Evolutionary conservation across 2,888 invertebrate species (phyloP), one percentile per base, ranked within the genome.

Genomic region (Drosophila peninsularis): DNA sequence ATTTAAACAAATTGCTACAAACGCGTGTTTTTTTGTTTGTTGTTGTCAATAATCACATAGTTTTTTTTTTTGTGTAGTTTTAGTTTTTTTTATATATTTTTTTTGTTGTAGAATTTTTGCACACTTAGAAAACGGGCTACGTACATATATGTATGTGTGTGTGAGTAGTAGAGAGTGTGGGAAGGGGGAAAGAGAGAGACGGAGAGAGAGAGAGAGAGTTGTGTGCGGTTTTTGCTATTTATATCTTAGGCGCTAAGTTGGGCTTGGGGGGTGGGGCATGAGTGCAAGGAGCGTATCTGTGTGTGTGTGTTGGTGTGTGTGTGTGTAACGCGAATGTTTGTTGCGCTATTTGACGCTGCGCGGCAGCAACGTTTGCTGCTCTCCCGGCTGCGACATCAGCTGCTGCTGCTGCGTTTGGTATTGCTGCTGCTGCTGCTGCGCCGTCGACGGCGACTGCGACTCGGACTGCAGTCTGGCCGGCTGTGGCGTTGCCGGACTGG

Each of bases 261-360:
- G 44, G 14, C 32, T 34, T 21, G 32, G 44, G 62, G 14, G 24
- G 60, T n/a, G 17, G 27, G 24, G 24, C 3, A 24, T 39, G 14
- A 52, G 27, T 21, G 37, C 34, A 17, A 32, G 32, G 34, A n/a
- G 53, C 24, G 30, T 27, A 24, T 45, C 24, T 37, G 27, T 30
- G 2, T 27, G 2, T 27, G 11, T 32, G 27, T 39, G n/a, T 49
- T 21, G 32, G 21, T 52, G 10, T 47, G 44, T 32, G 32, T 60
- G 32, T 50, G 50, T 56, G 36, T 27, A 58, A 55, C 42, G 75
- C 64, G 65, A 56, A 63, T 47, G 66, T 62, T 75, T 75, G 67
- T 77, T 73, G 74, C 71, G 76, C 76, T 76, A 76, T 53, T 64
- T 64, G 71, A 60, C 61, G 76, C 77, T 56, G 70, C 58, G 52